These are phyloP conservation scores for Gasterosteus aculeatus DNA, from an alignment of 2,113 vertebrate genomes.

Conservation along the genomic window DNA sequence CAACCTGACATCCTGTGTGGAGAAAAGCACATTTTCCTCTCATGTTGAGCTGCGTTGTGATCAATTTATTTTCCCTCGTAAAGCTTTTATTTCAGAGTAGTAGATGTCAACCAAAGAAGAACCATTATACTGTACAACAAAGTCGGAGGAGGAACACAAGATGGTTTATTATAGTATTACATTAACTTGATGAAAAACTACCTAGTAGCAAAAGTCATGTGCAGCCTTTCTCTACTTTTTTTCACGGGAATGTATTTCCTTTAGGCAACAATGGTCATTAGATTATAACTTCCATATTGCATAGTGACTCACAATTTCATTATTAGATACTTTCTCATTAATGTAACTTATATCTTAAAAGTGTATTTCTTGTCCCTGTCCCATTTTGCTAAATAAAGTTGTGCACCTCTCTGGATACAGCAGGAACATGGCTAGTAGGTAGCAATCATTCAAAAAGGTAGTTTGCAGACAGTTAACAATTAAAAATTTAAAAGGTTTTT, in stretches of 20 bases:
- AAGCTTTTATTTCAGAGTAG: conserved; percentile 20
- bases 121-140: conserved; percentile 19
- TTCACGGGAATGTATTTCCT: not conserved
- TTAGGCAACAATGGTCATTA: not conserved
- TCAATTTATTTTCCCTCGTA: conserved; percentile 10
- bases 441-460: too few relatives aligned
- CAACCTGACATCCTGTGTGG: conserved; percentile 57
- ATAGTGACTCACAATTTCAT: not conserved
- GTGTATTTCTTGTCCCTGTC: not conserved
- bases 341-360: not conserved
- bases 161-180: not conserved
- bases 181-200: not conserved
- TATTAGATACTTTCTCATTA: not conserved
- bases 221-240: not conserved
- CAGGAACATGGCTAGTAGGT: too few relatives aligned
- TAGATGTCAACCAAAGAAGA: conserved; percentile 24
- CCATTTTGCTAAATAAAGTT: not conserved
- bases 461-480: too few relatives aligned
- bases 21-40: conserved; percentile 42
- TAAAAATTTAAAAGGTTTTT: not conserved
- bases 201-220: not conserved
- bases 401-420: too few relatives aligned
- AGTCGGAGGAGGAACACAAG: not conserved
- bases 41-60: conserved; percentile 30
- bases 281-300: not conserved